Evolutionary conservation across 2,888 invertebrate genomes (phyloP).

Genomic region (Pinctada fucata): DNA sequence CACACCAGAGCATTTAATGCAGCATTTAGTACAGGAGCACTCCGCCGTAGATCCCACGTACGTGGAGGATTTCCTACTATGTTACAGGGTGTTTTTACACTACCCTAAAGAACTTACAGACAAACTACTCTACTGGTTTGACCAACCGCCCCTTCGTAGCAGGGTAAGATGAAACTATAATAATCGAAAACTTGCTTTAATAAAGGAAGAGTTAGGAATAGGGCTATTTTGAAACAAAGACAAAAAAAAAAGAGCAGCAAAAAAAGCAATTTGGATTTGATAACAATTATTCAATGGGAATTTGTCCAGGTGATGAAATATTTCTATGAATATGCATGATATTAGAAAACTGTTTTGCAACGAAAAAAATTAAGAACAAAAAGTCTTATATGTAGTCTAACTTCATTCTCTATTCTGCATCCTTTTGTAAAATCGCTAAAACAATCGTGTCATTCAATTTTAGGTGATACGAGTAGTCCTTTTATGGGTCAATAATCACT

Average conservation of each 20-base stretch:
- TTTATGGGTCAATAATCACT: constrained; percentile 94
- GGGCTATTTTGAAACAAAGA: neutral
- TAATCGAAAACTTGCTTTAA: no score
- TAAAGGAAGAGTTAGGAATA: no score
- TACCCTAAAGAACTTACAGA: constrained; percentile 91
- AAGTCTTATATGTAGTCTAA: no score
- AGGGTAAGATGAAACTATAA: constrained; percentile 48
- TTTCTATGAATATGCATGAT: neutral
- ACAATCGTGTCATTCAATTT: constrained; percentile 3
- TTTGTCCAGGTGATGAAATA: neutral
- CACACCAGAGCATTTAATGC: constrained; percentile 91
- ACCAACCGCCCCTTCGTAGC: constrained; percentile 58
- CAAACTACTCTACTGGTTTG: constrained; percentile 76
- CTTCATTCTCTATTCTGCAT: no score
- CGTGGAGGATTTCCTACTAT: constrained; percentile 98
- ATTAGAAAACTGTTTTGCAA: neutral
- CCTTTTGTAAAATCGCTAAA: no score
- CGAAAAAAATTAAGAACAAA: no score
- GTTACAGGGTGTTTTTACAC: constrained; percentile 95
- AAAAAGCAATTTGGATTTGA: neutral
- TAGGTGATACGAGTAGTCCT: constrained; percentile 96
- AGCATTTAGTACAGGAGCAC: constrained; percentile 96
- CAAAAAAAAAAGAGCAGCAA: neutral
- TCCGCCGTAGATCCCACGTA: constrained; percentile 93
- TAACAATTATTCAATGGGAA: neutral